Evolutionary conservation across 2,113 vertebrate genomes (phyloP), one percentile per base, ranked within the genome.

Genomic region (Poecile atricapillus): DNA sequence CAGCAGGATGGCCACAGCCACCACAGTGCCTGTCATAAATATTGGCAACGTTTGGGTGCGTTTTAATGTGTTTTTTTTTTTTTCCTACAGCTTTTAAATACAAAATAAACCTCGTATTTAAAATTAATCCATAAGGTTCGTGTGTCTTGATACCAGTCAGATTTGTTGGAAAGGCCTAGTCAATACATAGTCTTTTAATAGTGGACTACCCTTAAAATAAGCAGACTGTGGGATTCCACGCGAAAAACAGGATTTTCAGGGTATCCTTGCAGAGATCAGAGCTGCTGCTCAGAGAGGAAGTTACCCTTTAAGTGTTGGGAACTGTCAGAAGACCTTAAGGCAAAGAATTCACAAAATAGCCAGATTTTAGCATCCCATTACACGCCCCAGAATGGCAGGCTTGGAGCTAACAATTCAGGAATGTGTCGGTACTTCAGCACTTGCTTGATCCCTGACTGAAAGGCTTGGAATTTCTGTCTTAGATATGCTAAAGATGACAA

Each of bases 71-170:
- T 44, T 43, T 69, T 47, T 49, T 49, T 77, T 39, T 39, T 39
- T 70, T 74, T 33, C 8, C 31, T 20, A 11, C 15, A 20, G 6
- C 1, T 92, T 71, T 69, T 64, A 53, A 85, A 80, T 60, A 41
- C 7, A 69, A 86, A 92, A 69, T 10, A 88, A 60, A 15, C 14
- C 8, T 70, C 16, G 65, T 56, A 15, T 47, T 62, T 62, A 39
- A 84, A 62, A 11, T 55, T 78, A 52, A 41, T 28, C 19, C 69
- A 1, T 53, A 28, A 50, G 27, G 7, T 76, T 64, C 0, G 0
- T 44, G 23, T 49, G 10, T 73, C 31, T 80, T 80, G 24, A 22
- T 30, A 68, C 13, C 9, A 20, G 33, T 8, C 44, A 52, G 30
- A 15, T 83, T 78, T 69, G 24, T 20, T 27, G 39, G 49, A 44